A percentile compares a stretch with the other conserved stretches of the same genome.
These are phyloP conservation scores for Ruditapes philippinarum DNA, from an alignment of 1,140 invertebrate species.

Conservation along the genomic window DNA sequence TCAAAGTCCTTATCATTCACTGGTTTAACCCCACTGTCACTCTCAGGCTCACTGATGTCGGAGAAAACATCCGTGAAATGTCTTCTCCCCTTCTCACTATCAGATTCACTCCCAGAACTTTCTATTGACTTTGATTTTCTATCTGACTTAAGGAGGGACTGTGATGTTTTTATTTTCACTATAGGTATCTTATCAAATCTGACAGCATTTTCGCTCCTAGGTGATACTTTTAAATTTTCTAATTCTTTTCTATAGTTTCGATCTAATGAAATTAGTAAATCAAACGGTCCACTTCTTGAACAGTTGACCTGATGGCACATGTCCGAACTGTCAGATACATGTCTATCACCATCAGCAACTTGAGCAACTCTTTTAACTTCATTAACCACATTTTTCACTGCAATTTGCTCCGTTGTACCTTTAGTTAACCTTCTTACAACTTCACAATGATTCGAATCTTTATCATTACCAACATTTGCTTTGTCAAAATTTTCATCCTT, in stretches of 20 bases:
- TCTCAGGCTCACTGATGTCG: background rate
- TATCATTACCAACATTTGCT: too few relatives aligned
- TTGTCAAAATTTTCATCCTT: too few relatives aligned
- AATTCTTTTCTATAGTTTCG: background rate
- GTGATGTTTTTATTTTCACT: background rate
- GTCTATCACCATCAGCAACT: background rate
- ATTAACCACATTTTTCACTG: background rate
- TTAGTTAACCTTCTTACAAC: background rate
- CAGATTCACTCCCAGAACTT: background rate
- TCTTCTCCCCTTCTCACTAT: background rate
- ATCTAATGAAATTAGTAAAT: background rate
- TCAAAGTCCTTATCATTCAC: too few relatives aligned
- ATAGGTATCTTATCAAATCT: background rate
- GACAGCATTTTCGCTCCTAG: background rate
- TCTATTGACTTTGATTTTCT: background rate
- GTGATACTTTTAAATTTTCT: background rate
- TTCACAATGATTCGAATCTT: background rate
- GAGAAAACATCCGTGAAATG: conserved; percentile 11
- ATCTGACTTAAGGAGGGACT: background rate
- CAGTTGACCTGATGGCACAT: background rate
- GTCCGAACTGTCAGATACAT: background rate
- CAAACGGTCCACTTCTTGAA: background rate
- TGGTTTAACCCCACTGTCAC: background rate
- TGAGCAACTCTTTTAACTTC: background rate
- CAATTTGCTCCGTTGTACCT: background rate